Evolutionary conservation across 1,140 invertebrate species (phyloP), one percentile per base, ranked within the genome.

Genomic region (Tribolium madens): DNA sequence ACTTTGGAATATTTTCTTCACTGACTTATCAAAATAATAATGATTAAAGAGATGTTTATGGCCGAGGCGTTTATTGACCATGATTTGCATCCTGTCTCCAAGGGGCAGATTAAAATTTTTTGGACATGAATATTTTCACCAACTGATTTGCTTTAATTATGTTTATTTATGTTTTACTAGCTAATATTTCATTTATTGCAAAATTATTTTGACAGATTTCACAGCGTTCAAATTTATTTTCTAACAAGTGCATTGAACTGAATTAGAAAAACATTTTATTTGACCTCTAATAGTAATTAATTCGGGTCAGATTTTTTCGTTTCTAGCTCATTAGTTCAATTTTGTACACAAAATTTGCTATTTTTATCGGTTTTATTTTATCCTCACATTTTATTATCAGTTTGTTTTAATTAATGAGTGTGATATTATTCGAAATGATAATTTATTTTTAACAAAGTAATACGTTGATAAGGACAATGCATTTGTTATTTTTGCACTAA

Each of bases 381-480:
- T 42, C 36, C 36, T 10, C 36, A 2, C 36, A 42, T 42, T 42
- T 42, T n/a, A 9, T 42, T 42, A 42, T 42, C 36, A 9, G n/a
- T 9, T 42, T 42, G 7, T 9, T 42, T 42, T 42, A 42, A 42
- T 42, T 42, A 42, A 42, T 42, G 36, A 42, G 36, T 42, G 36
- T 42, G 36, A 42, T 42, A 2, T 26, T 26, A 26, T 26, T 26
- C 21, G 3, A 26, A 26, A 26, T 26, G 3, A n/a, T n/a, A n/a
- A 42, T 42, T 42, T 42, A 42, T 42, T 42, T 42, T 42, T 42
- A 42, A 42, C 9, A 42, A 42, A n/a, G n/a, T 42, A 1, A 26
- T 26, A 26, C 21, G 6, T 2, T 26, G 21, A 26, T 26, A 26
- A 26, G 21, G 6, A 26, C 3, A 26, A 5, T 26, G 21, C 87